Evolutionary conservation across 2,797 vertebrate species (phyloP).

Genomic region (Epinephelus malabaricus): DNA sequence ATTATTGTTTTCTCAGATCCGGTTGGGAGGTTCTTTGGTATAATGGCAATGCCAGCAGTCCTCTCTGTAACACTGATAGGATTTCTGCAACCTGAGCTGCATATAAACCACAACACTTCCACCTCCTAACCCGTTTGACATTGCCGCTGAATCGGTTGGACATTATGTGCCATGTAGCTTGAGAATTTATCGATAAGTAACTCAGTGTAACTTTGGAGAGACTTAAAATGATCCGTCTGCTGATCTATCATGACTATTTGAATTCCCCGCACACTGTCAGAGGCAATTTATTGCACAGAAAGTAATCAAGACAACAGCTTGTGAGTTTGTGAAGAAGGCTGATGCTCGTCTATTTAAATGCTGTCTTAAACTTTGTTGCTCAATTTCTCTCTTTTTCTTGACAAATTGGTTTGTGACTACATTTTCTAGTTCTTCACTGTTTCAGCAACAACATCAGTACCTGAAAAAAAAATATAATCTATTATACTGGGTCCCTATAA

Average conservation of each 20-base stretch:
- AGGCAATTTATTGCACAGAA: conserved; percentile 11
- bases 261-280: background rate
- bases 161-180: background rate
- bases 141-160: background rate
- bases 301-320: conserved; percentile 13
- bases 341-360: background rate
- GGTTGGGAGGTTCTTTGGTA: too few species aligned
- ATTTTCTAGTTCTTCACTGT: background rate
- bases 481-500: background rate
- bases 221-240: conserved; percentile 8
- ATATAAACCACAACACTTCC: background rate
- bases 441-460: background rate
- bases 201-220: background rate
- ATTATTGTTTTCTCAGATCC: too few species aligned
- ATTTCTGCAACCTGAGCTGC: background rate
- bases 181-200: background rate
- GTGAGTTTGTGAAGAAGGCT: background rate
- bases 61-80: background rate
- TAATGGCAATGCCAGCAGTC: background rate
- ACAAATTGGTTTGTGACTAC: background rate
- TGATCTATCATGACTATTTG: conserved; percentile 10
- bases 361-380: background rate
- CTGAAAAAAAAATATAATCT: background rate
- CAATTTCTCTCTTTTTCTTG: background rate
- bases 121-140: background rate